These are phyloP conservation scores for Emydura subglobosa DNA, from an alignment of 2,113 vertebrate species.

Conservation along the genomic window DNA sequence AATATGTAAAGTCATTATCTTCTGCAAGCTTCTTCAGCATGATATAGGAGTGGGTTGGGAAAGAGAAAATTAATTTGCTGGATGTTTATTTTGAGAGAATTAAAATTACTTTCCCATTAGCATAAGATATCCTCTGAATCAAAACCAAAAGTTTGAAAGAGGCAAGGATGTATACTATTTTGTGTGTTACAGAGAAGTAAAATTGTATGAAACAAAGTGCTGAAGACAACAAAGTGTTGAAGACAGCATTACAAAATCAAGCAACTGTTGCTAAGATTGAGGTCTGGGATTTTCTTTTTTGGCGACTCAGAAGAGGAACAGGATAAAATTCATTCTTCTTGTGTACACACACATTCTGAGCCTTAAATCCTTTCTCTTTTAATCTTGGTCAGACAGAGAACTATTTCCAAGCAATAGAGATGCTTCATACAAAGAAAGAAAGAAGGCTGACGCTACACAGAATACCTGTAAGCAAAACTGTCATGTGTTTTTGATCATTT, in stretches of 20 bases:
- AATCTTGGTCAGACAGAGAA: constrained; percentile 51
- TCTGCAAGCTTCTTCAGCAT: neutral
- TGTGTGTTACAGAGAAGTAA: neutral
- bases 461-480: constrained; percentile 62
- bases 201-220: neutral
- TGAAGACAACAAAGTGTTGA: neutral
- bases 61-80: constrained; percentile 37
- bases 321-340: constrained; percentile 6
- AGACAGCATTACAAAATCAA: neutral
- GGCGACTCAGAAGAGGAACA: constrained; percentile 33
- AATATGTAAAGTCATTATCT: neutral
- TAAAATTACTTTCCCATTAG: constrained; percentile 39
- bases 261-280: neutral
- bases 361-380: constrained; percentile 60
- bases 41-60: neutral
- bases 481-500: constrained; percentile 66
- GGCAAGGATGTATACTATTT: neutral
- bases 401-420: constrained; percentile 42
- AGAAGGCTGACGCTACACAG: constrained; percentile 26
- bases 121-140: constrained; percentile 22
- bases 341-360: constrained; percentile 13
- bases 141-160: neutral
- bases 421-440: constrained; percentile 33
- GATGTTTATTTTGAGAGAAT: constrained; percentile 30
- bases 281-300: constrained; percentile 15